Evolutionary conservation across 2,888 invertebrate genomes (phyloP), one percentile per base, ranked within the genome.

Genomic region (Neoascia interrupta): DNA sequence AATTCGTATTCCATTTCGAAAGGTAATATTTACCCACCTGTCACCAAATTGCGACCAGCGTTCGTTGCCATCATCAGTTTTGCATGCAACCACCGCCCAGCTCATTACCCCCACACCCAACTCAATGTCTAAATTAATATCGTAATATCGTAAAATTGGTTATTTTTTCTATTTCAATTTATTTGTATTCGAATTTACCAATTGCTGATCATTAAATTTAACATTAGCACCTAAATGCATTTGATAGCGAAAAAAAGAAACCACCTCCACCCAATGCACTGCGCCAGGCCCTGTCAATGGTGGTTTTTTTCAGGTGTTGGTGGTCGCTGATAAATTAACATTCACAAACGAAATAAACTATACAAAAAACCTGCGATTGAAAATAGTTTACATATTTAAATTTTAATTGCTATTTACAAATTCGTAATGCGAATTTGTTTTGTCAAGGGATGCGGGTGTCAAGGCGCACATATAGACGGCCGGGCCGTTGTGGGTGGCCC

Each of bases 311-410:
- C 51, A 49, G 68, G 74, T 68, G 39, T 64, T 66, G 60, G 76
- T 51, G 73, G 66, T 79, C 56, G 39, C 79, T 68, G 79, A 79
- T 79, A 79, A 79, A 79, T 79, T 79, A 79, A 79, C 79, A 79
- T 79, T 79, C 79, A 72, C 72, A 73, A 79, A 73, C 61, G 73
- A 31, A 31, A 31, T n/a, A 31, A 31, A 31, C 8, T n/a, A 31
- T 5, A n/a, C 13, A 64, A 60, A 66, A 6, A 72, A 49, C 13
- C 41, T 49, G 51, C 79, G 73, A 79, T 68, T 79, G 79, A 56
- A 79, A 79, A 79, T 79, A 79, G 79, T 79, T 79, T 79, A 79
- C 79, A 79, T 79, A 79, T 79, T 73, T 73, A 79, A 79, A 79
- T 73, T 73, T 79, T 79, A 79, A 79, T 79, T 79, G 79, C 79